Evolutionary conservation across 2,113 vertebrate species (phyloP).

Genomic region (Cervus canadensis): DNA sequence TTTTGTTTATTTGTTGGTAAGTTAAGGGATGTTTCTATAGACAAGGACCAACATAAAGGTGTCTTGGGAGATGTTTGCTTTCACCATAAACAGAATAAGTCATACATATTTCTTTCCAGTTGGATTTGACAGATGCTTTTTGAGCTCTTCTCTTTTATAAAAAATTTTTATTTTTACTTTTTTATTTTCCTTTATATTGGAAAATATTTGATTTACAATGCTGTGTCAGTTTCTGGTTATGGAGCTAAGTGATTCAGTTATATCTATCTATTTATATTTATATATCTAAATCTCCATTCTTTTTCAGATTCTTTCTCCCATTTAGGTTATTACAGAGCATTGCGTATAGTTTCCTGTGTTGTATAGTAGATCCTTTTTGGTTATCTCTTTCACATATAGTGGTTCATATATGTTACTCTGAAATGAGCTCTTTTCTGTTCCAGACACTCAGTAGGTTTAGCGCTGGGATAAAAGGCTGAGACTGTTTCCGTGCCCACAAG

Average conservation of each 20-base stretch:
- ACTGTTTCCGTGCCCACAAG: background rate
- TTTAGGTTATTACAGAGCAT: background rate
- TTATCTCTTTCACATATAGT: background rate
- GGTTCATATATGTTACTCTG: background rate
- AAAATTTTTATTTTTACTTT: background rate
- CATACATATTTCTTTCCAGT: background rate
- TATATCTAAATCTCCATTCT: background rate
- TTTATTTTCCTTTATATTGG: background rate
- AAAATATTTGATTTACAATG: background rate
- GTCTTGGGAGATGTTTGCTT: background rate
- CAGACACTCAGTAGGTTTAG: background rate
- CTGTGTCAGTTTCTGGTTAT: background rate
- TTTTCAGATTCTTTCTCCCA: background rate
- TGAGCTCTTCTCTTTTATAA: background rate
- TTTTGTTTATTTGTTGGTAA: conserved; percentile 3
- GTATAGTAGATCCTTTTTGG: background rate
- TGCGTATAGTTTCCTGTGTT: background rate
- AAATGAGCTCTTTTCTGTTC: background rate
- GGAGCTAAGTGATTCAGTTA: background rate
- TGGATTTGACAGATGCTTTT: background rate
- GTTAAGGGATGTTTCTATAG: background rate
- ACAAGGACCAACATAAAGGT: background rate
- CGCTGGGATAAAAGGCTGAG: background rate
- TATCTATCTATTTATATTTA: background rate
- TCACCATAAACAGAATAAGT: background rate